These are phyloP conservation scores for Delia radicum DNA, from an alignment of 1,140 invertebrate genomes.

Conservation along the genomic window DNA sequence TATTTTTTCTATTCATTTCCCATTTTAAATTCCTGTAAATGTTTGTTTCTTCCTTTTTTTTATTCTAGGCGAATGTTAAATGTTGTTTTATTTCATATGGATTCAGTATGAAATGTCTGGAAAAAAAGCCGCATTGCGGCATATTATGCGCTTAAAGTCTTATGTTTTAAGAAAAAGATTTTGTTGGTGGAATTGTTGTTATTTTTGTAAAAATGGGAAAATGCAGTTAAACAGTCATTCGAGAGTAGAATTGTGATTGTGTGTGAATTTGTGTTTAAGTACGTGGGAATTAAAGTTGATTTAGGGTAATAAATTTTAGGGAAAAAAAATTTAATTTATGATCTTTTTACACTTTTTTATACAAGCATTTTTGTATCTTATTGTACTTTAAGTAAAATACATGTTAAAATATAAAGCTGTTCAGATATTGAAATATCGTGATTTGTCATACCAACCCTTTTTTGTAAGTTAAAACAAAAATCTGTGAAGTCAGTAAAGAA, in stretches of 20 bases:
- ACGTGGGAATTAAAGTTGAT: background rate
- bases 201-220: background rate
- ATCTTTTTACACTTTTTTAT: background rate
- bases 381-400: background rate
- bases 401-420: no score
- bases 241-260: background rate
- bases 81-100: background rate
- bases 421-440: background rate
- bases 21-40: background rate
- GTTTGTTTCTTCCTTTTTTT: background rate
- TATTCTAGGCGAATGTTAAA: no score
- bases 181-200: background rate
- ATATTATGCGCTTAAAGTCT: constrained; percentile 3
- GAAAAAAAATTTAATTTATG: background rate
- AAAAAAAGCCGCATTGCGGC: constrained; percentile 16
- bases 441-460: background rate
- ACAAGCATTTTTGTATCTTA: background rate
- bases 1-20: background rate
- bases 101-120: constrained; percentile 5
- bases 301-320: background rate
- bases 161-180: background rate
- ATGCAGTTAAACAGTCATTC: background rate
- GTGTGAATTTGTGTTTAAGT: background rate
- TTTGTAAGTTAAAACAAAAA: background rate
- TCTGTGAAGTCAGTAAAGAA: no score